A percentile compares a stretch with the other conserved stretches of the same genome.
These are phyloP conservation scores for Atta cephalotes DNA, from an alignment of 1,140 invertebrate species.

Conservation along the genomic window DNA sequence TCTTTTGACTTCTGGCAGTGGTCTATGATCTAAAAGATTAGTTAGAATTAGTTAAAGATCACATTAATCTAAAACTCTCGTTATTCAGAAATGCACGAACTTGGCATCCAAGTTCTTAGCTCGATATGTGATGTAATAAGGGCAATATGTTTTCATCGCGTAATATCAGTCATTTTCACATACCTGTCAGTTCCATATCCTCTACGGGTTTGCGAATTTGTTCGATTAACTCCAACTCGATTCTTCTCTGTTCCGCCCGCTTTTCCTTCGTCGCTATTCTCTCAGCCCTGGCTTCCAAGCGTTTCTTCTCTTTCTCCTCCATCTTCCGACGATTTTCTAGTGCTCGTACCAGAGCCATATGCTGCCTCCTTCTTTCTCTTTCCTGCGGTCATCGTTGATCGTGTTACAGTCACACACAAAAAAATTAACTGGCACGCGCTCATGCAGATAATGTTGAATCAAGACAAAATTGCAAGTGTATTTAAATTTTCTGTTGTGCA, in stretches of 20 bases:
- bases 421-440: constrained; percentile 1
- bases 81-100: constrained; percentile 1
- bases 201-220: constrained; percentile 96
- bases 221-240: constrained; percentile 94
- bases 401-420: constrained; percentile 8
- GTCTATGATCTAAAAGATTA: constrained; percentile 87
- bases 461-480: constrained; percentile 7
- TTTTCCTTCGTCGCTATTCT: constrained; percentile 93
- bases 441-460: constrained; percentile 31
- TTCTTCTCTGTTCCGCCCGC: constrained; percentile 92
- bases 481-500: background rate
- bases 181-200: constrained; percentile 92
- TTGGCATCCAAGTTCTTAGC: background rate
- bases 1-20: constrained; percentile 91
- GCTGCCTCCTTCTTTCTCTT: constrained; percentile 95
- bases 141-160: background rate
- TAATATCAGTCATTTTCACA: constrained; percentile 24
- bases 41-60: background rate
- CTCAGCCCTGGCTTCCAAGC: constrained; percentile 92
- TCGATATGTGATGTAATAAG: background rate
- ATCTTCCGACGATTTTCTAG: constrained; percentile 94
- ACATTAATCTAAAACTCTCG: background rate
- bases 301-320: constrained; percentile 95
- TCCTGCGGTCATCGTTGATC: constrained; percentile 88
- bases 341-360: constrained; percentile 95